A percentile compares a stretch with the other conserved stretches of the same genome.
Conservation (phyloP, 92 coral and sea anemone genomes). For the Metridium senile region DNA sequence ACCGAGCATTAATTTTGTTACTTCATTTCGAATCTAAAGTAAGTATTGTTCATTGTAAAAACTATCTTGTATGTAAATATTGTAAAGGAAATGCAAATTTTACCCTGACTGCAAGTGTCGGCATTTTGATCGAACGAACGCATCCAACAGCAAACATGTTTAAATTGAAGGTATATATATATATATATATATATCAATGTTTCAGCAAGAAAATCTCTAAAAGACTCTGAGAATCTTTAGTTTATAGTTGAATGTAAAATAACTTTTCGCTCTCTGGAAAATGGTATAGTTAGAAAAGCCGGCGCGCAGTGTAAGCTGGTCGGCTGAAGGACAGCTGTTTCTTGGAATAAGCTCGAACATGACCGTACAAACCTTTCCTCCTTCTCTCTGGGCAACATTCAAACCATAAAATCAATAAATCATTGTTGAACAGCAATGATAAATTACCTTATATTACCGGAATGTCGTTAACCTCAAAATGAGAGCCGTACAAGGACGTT, state of each 20-base stretch:
- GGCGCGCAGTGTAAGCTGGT: neutral
- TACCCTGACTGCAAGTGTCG: too few relatives aligned
- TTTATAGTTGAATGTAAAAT: neutral
- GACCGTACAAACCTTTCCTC: neutral
- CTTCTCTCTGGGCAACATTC: neutral
- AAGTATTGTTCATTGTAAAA: too few relatives aligned
- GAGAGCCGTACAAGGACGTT: neutral
- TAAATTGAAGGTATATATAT: too few relatives aligned
- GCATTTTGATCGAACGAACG: too few relatives aligned
- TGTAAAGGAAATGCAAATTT: too few relatives aligned
- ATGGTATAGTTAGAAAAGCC: neutral
- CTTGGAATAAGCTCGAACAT: neutral
- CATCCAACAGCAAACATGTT: too few relatives aligned
- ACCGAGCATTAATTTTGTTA: too few relatives aligned
- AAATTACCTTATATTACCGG: constrained; percentile 19
- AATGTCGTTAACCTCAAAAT: constrained; percentile 24
- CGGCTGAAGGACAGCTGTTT: neutral
- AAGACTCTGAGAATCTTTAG: neutral
- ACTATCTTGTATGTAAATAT: too few relatives aligned
- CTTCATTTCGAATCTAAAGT: too few relatives aligned
- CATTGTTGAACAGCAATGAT: neutral
- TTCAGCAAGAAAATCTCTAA: too few relatives aligned
- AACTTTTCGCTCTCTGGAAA: neutral
- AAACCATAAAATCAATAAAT: neutral
- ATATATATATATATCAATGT: too few relatives aligned